Base-by-base conservation (phyloP, 2,888 invertebrate species). In the Minunthozetes semirufus region DNA sequence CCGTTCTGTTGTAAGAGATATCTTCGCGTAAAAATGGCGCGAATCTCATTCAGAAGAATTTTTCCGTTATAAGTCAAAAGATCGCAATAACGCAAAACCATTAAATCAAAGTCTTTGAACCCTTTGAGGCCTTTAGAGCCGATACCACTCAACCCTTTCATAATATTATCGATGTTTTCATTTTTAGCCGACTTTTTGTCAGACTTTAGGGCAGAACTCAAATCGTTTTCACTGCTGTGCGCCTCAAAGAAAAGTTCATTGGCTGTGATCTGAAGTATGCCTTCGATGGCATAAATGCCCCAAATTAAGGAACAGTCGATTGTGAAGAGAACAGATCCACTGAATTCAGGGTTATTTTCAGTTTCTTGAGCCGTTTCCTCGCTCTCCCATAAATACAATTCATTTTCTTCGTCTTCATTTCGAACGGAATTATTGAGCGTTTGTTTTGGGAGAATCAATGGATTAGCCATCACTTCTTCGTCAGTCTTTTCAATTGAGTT, bases 1-100 rank as follows among this genome's bases (percentile, higher is more conserved):
- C 97, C 97, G 75, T 84, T 83, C 80, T 96, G 97, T 85, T 99
- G 98, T 80, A 99, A 88, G 74, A 99, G 88, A 84, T 98, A 98
- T 63, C 97, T 88, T 3, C 99, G 87, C 13, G 96, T 94, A 86
- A 99, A 99, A 81, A 99, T 96, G 77, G 99, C 99, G 15, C 99
- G 89, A 78, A 99, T 94, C 86, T 99, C 99, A 80, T 19, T 61
- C 17, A 77, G 50, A 25, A 61, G 53, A 19, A 77, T 74, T 59
- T 77, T 77, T 33, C 76, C 74, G 61, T 77, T 77, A 27, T 71
- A 77, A 22, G 73, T 75, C 33, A 77, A 59, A 6, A 77, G 94
- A 83, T 99, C 99, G 84, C 98, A 96, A 85, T 98, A 99, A 82
- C 94, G 93, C 80, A 99, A 84, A 73, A 94, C 76, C 38, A 70